Evolutionary conservation across 1,140 invertebrate species (phyloP).

Genomic region (Tetragonula clypearis): DNA sequence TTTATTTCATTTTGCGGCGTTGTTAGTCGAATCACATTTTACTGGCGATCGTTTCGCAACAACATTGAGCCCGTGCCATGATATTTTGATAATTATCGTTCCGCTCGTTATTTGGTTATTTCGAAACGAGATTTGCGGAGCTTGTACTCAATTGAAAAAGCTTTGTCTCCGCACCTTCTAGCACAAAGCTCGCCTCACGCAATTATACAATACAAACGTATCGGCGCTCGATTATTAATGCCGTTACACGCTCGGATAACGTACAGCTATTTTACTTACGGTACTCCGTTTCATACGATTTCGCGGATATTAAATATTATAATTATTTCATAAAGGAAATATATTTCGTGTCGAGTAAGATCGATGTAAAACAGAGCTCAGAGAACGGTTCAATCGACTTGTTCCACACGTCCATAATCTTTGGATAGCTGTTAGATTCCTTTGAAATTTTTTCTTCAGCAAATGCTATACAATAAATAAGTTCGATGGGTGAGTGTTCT

Average conservation of each 20-base stretch:
- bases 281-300: slow-evolving; percentile 3
- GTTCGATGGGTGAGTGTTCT: background rate
- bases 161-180: slow-evolving; percentile 29
- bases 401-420: too few relatives aligned
- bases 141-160: slow-evolving; percentile 16
- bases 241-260: background rate
- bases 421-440: too few relatives aligned
- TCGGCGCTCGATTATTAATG: slow-evolving; percentile 3
- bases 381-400: background rate
- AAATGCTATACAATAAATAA: background rate
- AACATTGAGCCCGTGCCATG: slow-evolving; percentile 26
- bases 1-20: slow-evolving; percentile 20
- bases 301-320: background rate
- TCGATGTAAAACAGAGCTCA: background rate
- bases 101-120: slow-evolving; percentile 43
- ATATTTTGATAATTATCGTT: slow-evolving; percentile 46
- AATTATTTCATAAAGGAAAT: slow-evolving; percentile 3
- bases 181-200: background rate
- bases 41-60: slow-evolving; percentile 48
- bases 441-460: background rate
- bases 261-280: slow-evolving; percentile 7
- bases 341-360: background rate
- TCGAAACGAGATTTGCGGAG: slow-evolving; percentile 31
- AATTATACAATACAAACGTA: slow-evolving; percentile 34
- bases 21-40: slow-evolving; percentile 11